These are phyloP conservation scores for Lacanobia wlatinum DNA, from an alignment of 2,888 invertebrate genomes.

Conservation along the genomic window DNA sequence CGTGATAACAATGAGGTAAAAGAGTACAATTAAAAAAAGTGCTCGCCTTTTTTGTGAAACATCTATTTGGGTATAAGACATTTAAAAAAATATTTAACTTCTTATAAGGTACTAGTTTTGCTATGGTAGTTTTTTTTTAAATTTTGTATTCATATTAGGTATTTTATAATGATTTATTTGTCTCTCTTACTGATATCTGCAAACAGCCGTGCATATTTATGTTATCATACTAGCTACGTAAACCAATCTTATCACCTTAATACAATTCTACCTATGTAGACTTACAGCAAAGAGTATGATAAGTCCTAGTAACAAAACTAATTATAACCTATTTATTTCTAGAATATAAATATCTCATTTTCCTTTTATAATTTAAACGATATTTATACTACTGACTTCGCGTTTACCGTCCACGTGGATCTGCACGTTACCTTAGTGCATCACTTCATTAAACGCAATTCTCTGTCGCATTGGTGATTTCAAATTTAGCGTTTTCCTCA, in stretches of 20 bases:
- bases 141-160: slow-evolving; percentile 16
- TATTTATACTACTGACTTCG: not conserved
- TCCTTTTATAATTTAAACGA: not conserved
- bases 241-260: slow-evolving; percentile 72
- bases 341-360: slow-evolving; percentile 12
- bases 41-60: not conserved
- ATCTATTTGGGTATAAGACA: not conserved
- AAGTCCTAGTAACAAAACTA: slow-evolving; percentile 33
- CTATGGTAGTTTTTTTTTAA: not conserved
- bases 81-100: not conserved
- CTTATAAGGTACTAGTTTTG: not conserved
- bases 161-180: slow-evolving; percentile 16
- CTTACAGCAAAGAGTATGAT: slow-evolving; percentile 37
- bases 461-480: not conserved
- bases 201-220: slow-evolving; percentile 54
- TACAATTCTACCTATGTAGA: slow-evolving; percentile 58
- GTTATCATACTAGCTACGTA: slow-evolving; percentile 60
- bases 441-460: not conserved
- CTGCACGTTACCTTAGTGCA: not conserved
- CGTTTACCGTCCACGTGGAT: not conserved
- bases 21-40: slow-evolving; percentile 2
- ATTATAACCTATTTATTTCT: slow-evolving; percentile 23
- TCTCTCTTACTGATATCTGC: slow-evolving; percentile 42
- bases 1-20: slow-evolving; percentile 18
- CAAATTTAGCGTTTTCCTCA: no score